Evolutionary conservation across 2,113 vertebrate genomes (phyloP), one percentile per base, ranked within the genome.

Genomic region (Myanophis thanlyinensis): DNA sequence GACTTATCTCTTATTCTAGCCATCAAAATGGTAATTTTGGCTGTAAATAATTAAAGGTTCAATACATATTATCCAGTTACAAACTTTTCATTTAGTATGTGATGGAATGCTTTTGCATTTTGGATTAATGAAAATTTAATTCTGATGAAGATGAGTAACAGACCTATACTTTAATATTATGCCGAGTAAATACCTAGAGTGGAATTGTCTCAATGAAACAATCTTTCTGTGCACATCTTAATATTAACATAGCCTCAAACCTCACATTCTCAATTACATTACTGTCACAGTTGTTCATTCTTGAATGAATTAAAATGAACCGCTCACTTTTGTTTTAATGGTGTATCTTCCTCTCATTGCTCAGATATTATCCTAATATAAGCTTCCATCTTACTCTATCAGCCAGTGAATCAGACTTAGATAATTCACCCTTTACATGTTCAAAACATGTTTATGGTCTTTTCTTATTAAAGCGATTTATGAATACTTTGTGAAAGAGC

Each of bases 201-300:
- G 30, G 48, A 30, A 20, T n/a, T 87, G 23, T 18, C 46, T 87
- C 49, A 51, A 35, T 87, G 27, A n/a, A 27, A n/a, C 30, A 87
- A 51, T 87, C 27, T 30, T 6, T 56, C 35, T 54, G n/a, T 48
- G 47, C 25, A 89, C 27, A n/a, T 89, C 27, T 67, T 47, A 59
- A 59, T 89, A 46, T 59, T 20, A 67, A 20, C 56, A 89, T n/a
- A 30, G 27, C 46, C 44, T 30, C 30, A n/a, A 62, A 35, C 44
- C 53, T 56, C 40, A 56, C 40, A 88, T 54, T 85, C 95, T 9
- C 23, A 62, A 0, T 92, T 93, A 93, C 93, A 46, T 96, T 95
- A 84, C 12, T 92, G 59, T 94, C 93, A 11, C 47, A 51, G 59
- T n/a, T 46, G 40, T 46, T 90, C 30, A 51, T 90, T 73, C 59